Conservation (phyloP, 2,113 vertebrate species). For the Cynocephalus volans region DNA sequence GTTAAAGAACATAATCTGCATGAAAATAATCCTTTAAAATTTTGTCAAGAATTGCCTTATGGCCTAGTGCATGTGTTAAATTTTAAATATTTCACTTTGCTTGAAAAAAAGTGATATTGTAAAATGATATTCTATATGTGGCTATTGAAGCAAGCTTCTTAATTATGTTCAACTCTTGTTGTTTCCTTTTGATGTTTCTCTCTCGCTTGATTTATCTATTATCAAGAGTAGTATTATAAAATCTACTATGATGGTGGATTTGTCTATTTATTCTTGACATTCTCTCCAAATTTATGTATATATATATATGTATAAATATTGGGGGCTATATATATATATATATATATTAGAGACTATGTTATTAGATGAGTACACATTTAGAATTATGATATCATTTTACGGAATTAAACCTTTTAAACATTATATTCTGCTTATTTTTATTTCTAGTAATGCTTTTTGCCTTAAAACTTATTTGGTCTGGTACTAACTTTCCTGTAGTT, state of each 20-base stretch:
- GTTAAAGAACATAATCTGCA: neutral
- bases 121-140: neutral
- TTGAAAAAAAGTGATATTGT: neutral
- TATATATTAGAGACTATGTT: neutral
- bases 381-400: neutral
- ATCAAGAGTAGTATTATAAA: slow-evolving; percentile 9
- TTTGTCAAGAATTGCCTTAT: slow-evolving; percentile 9
- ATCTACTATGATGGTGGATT: neutral
- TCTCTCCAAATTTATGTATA: neutral
- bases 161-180: neutral
- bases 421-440: neutral
- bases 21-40: neutral
- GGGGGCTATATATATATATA: neutral
- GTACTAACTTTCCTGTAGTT: neutral
- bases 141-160: neutral
- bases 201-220: neutral
- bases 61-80: neutral
- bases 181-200: slow-evolving; percentile 30
- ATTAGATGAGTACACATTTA: neutral
- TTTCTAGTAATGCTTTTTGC: neutral
- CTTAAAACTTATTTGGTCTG: neutral
- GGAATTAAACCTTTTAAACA: neutral
- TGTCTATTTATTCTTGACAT: neutral
- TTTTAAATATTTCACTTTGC: neutral
- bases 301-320: neutral